A percentile compares a stretch with the other conserved stretches of the same genome.
Conservation (phyloP, 2,888 invertebrate genomes). For the Eumacrocentrus americanus region DNA sequence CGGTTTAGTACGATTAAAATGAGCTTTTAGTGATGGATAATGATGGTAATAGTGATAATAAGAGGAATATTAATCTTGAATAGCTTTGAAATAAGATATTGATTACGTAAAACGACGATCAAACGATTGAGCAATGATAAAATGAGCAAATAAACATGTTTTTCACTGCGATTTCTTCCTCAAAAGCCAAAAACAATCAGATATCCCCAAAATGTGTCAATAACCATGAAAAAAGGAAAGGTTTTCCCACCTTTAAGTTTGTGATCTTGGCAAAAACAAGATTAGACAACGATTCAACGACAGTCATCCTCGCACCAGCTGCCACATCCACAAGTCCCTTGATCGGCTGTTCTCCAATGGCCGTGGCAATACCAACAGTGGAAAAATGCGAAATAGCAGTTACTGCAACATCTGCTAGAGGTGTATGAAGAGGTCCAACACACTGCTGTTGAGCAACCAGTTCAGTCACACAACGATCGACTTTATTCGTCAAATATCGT, state of each 20-base stretch:
- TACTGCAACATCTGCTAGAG: constrained; percentile 92
- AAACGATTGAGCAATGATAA: too few species aligned
- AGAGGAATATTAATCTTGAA: too few species aligned
- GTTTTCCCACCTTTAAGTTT: constrained; percentile 61
- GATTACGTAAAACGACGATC: too few species aligned
- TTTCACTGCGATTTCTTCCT: not conserved
- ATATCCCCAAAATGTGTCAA: too few species aligned
- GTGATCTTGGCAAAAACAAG: constrained; percentile 76
- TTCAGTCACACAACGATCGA: constrained; percentile 93
- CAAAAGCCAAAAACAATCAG: not conserved
- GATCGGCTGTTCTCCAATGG: constrained; percentile 96
- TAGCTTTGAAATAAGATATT: too few species aligned
- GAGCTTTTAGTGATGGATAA: too few species aligned
- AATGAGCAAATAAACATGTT: constrained; percentile 21
- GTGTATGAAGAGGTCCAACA: constrained; percentile 95
- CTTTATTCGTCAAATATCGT: constrained; percentile 93
- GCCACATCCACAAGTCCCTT: constrained; percentile 85
- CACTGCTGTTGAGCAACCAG: constrained; percentile 97
- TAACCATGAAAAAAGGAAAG: too few species aligned
- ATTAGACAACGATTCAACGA: constrained; percentile 93
- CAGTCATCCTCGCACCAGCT: constrained; percentile 91
- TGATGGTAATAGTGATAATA: too few species aligned
- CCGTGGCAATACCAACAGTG: constrained; percentile 84
- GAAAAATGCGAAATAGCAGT: constrained; percentile 86
- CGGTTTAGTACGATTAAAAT: too few species aligned